Evolutionary conservation across 2,888 invertebrate genomes (phyloP), one percentile per base, ranked within the genome.

Genomic region (Conchocele bisecta): DNA sequence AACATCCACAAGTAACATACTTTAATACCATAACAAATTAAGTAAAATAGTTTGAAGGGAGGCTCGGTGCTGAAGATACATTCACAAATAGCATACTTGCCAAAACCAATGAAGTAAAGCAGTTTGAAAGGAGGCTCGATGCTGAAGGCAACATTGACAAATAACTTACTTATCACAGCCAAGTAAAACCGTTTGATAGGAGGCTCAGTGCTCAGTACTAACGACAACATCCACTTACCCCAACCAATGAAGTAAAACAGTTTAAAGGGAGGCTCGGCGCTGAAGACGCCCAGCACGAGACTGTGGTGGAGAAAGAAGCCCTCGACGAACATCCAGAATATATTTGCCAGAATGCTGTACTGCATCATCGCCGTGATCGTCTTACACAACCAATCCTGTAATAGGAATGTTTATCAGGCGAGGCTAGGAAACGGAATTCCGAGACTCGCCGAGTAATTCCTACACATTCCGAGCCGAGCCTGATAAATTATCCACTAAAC

Each of bases 291-390:
- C 0, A 93, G 92, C 0, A 93, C 93, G 46, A 93, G 91, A 33
- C 92, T 86, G 58, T 91, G 91, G 81, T 92, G 92, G 0, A 92
- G 88, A 61, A 90, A 91, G 24, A 91, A 81, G 2, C 92, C 92
- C 76, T 93, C 93, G 15, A 93, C 93, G 71, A 93, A 91, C 93
- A 93, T 93, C 93, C 93, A 93, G 86, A 92, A 92, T 53, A 93
- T 92, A 56, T 92, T 93, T n/a, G 93, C 92, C 68, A 93, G 89
- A 35, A 92, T 90, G 41, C 92, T 91, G 85, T 93, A 93, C 83
- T 93, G 91, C 42, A 91, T 89, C 13, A 93, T 83, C 61, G 92
- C 89, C n/a, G 92, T 86, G 6, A 93, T 86, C 2, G 83, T 76
- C 84, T 93, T 93, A 86, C 93, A 93, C 59, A 93, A 81, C 92